Percentiles rank a stretch among this genome's conserved stretches.
These are phyloP conservation scores for Tetragnatha montana DNA, from an alignment of 2,888 invertebrate genomes.

Conservation along the genomic window DNA sequence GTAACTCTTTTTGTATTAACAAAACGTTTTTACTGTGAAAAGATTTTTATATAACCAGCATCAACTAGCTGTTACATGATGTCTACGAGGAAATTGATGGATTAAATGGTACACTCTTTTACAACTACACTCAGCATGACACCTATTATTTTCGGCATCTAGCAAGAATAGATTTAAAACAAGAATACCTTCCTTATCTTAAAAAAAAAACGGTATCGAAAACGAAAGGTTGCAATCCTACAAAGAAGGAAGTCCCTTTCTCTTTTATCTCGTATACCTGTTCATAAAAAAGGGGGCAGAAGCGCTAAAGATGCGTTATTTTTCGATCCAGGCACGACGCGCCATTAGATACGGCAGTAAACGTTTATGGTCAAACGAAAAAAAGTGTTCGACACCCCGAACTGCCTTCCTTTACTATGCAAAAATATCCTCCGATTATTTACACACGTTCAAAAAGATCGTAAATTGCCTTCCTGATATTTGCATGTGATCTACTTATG, in stretches of 20 bases:
- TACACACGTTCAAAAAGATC: not conserved
- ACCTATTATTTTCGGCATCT: no score
- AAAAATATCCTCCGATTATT: not conserved
- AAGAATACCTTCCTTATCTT: no score
- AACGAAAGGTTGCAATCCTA: not conserved
- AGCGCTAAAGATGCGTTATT: not conserved
- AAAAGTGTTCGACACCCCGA: not conserved
- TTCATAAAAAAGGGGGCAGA: not conserved
- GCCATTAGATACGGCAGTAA: conserved; percentile 26
- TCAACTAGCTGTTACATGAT: no score
- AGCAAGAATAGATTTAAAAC: no score
- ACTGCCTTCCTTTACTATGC: not conserved
- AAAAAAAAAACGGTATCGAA: not conserved
- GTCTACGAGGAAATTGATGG: no score
- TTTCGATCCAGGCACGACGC: not conserved
- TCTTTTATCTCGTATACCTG: not conserved
- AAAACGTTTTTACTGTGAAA: no score
- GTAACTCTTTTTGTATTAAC: no score
- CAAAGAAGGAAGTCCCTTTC: not conserved
- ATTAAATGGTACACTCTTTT: no score
- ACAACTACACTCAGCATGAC: no score
- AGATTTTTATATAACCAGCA: no score
- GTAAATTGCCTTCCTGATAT: not conserved
- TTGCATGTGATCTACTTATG: not conserved
- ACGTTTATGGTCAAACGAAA: conserved; percentile 7